These are phyloP conservation scores for Neria commutata DNA, from an alignment of 2,888 invertebrate species.

Conservation along the genomic window DNA sequence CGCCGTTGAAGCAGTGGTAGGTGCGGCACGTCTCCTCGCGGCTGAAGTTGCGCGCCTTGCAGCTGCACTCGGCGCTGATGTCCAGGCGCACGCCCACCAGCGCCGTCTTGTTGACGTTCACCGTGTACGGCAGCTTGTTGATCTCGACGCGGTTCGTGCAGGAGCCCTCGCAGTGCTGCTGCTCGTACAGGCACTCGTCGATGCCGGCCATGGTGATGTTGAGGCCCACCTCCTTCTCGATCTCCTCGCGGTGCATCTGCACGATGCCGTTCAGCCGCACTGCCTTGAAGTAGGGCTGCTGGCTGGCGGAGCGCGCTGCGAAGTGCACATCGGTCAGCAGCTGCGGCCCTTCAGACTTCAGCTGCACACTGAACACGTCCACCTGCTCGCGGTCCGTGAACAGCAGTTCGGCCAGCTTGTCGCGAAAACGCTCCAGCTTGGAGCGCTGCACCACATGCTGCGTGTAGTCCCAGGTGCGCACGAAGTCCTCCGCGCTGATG, in stretches of 20 bases:
- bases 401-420: conserved; percentile 83
- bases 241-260: conserved; percentile 88
- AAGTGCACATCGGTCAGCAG: conserved; percentile 90
- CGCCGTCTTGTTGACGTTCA: conserved; percentile 95
- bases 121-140: conserved; percentile 83
- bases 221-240: conserved; percentile 88
- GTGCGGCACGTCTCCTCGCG: conserved; percentile 86
- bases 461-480: conserved; percentile 92
- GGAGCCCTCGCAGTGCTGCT: conserved; percentile 87
- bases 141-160: conserved; percentile 90
- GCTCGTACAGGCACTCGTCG: conserved; percentile 92
- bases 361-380: conserved; percentile 94
- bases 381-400: conserved; percentile 87
- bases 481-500: conserved; percentile 93
- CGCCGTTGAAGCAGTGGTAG: conserved; percentile 92
- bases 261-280: conserved; percentile 93
- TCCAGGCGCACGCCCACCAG: conserved; percentile 94
- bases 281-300: conserved; percentile 85
- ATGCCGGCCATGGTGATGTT: conserved; percentile 98
- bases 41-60: conserved; percentile 89
- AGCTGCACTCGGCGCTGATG: conserved; percentile 88
- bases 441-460: conserved; percentile 81
- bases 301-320: conserved; percentile 83
- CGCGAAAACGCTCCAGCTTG: conserved; percentile 85
- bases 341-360: conserved; percentile 80